Base-by-base conservation (phyloP, 2,888 invertebrate genomes). In the Chloroclysta siterata region DNA sequence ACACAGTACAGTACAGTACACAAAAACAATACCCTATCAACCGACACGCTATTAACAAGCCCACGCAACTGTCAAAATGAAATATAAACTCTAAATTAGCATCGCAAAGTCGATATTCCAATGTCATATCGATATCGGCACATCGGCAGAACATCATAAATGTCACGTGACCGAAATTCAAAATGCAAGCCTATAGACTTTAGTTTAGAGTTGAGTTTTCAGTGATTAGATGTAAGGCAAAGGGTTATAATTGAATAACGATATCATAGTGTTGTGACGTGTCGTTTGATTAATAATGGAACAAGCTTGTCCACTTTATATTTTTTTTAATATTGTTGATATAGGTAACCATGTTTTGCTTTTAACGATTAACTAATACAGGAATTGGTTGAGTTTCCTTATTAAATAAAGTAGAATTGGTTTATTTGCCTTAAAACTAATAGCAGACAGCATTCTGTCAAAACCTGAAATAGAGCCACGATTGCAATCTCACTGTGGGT, bases 261-360 rank as follows among this genome's bases (percentile, higher is more conserved):
- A 87, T 90, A 91, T 92, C 88, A 85, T 85, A 86, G 86, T 92
- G 91, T 92, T 92, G 85, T 93, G 93, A 92, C 93, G 90, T 87
- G 88, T 83, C 79, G 68, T 83, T 87, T 91, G 93, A 93, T 92
- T 91, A 92, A 91, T 93, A 91, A 92, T 89, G 92, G 90, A 85
- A 81, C 79, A 78, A 79, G 83, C 85, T 81, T 90, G 92, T 90
- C 82, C 85, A 81, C 75, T 84, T 77, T 70, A 72, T 73, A 66
- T 71, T 76, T 80, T 85, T 81, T 81, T 75, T 76, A 77, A 81
- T 77, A 80, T 82, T 88, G 84, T 86, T 84, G 87, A 83, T 81
- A 81, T 81, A 39, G 78, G 77, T 77, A 78, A 84, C 83, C 86
- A 80, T 87, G 88, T 86, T 84, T 77, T 83, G 83, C 80, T 85